Conservation (phyloP, 2,797 vertebrate species). For the Fundulus diaphanus region DNA sequence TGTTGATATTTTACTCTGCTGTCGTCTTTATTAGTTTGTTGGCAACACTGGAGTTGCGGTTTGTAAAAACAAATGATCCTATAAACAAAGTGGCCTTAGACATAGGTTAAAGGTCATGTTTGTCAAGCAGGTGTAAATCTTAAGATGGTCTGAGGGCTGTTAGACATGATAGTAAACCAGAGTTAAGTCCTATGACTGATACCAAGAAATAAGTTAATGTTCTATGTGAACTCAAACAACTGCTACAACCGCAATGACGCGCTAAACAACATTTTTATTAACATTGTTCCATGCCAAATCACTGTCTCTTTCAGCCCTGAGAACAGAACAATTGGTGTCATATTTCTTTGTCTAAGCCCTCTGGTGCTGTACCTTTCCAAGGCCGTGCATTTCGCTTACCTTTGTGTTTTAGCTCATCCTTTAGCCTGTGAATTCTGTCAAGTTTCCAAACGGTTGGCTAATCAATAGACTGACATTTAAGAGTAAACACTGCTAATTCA, state of each 20-base stretch:
- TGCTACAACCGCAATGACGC: constrained; percentile 11
- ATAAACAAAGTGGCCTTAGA: neutral
- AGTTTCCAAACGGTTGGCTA: constrained; percentile 29
- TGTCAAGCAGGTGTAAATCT: constrained; percentile 23
- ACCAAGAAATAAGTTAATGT: constrained; percentile 55
- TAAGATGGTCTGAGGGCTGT: neutral
- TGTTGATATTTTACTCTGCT: neutral
- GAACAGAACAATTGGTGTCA: constrained; percentile 3
- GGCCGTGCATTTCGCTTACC: neutral
- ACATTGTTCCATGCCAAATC: constrained; percentile 21
- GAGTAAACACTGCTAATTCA: constrained; percentile 20
- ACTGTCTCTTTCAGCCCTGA: constrained; percentile 44
- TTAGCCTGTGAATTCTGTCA: constrained; percentile 31
- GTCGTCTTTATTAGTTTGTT: neutral
- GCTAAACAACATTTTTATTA: constrained; percentile 6
- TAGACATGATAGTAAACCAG: neutral
- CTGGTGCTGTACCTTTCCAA: constrained; percentile 26
- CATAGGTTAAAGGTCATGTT: constrained; percentile 20
- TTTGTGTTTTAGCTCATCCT: constrained; percentile 24
- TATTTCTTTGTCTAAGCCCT: constrained; percentile 29
- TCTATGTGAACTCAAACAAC: constrained; percentile 56
- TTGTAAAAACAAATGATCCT: constrained; percentile 10
- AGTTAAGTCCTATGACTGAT: constrained; percentile 8
- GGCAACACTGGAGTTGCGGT: neutral
- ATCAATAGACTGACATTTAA: constrained; percentile 37